A percentile compares a stretch with the other conserved stretches of the same genome.
Evolutionary conservation across 2,888 invertebrate species (phyloP).

Genomic region (Amitus sp.): DNA sequence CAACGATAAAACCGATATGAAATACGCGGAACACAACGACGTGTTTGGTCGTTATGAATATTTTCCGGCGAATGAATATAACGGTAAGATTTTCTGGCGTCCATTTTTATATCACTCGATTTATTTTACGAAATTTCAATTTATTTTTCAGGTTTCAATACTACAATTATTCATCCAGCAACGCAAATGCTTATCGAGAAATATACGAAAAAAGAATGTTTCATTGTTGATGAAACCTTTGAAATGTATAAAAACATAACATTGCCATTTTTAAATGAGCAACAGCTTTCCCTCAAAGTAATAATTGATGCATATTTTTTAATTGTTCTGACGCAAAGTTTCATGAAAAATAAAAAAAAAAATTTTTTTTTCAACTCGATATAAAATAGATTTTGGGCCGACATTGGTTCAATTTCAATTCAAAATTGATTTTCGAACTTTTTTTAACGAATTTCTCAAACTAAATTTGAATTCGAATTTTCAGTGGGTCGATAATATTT

Average conservation of each 20-base stretch:
- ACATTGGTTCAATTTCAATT: no score
- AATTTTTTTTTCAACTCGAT: no score
- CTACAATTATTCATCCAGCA: conserved; percentile 92
- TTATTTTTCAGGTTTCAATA: conserved; percentile 78
- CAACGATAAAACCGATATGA: conserved; percentile 69
- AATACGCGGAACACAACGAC: conserved; percentile 82
- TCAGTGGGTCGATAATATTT: conserved; percentile 97
- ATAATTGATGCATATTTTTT: no score
- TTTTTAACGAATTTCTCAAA: no score
- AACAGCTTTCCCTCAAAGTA: conserved; percentile 84
- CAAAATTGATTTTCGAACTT: no score
- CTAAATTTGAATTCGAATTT: conserved; percentile 54
- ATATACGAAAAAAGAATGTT: conserved; percentile 80
- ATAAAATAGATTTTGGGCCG: no score
- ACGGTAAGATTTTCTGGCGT: conserved; percentile 72
- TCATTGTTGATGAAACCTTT: conserved; percentile 88
- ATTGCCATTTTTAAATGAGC: conserved; percentile 77
- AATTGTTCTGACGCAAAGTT: no score
- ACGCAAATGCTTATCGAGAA: conserved; percentile 92
- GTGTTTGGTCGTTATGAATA: conserved; percentile 86
- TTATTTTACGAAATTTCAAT: conserved; percentile 10
- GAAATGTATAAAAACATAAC: conserved; percentile 83
- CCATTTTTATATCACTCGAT: no score
- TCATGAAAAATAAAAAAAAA: no score
- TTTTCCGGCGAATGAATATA: conserved; percentile 71